These are phyloP conservation scores for Gymnothorax javanicus DNA, from an alignment of 2,797 vertebrate species.

Conservation along the genomic window DNA sequence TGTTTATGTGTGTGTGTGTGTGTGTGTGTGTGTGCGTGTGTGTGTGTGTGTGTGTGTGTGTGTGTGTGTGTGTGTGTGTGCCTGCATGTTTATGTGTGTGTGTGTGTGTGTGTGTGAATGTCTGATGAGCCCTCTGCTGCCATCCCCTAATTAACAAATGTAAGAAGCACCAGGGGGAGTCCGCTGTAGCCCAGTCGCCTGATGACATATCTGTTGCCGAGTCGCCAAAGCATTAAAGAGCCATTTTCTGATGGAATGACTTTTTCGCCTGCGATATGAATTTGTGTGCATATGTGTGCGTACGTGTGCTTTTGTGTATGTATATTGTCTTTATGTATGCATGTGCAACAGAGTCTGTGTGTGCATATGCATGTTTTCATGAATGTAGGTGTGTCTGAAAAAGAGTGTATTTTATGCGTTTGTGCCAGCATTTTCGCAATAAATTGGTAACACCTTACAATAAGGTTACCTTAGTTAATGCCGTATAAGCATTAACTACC, in stretches of 20 bases:
- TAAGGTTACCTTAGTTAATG: no score
- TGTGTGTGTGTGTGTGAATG: background rate
- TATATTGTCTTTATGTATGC: background rate
- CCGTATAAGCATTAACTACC: no score
- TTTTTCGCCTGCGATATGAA: slow-evolving; percentile 69
- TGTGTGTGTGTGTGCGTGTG: background rate
- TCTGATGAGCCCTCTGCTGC: slow-evolving; percentile 22
- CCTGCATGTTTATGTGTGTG: background rate
- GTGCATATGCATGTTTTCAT: background rate
- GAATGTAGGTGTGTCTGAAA: background rate
- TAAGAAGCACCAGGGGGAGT: slow-evolving; percentile 80
- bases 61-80: background rate
- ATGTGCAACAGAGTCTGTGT: background rate
- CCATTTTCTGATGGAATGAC: slow-evolving; percentile 88
- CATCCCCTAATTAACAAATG: slow-evolving; percentile 83
- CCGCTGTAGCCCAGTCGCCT: slow-evolving; percentile 72
- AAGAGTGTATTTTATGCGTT: background rate
- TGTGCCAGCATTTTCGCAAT: background rate
- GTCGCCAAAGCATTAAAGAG: slow-evolving; percentile 89
- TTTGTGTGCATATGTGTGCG: slow-evolving; percentile 66
- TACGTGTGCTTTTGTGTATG: slow-evolving; percentile 49
- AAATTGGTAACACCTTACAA: no score
- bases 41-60: slow-evolving; percentile 6
- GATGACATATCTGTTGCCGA: slow-evolving; percentile 85
- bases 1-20: background rate